A percentile compares a stretch with the other conserved stretches of the same genome.
These are phyloP conservation scores for Strigamia maritima DNA, from an alignment of 2,888 invertebrate genomes.

Conservation along the genomic window DNA sequence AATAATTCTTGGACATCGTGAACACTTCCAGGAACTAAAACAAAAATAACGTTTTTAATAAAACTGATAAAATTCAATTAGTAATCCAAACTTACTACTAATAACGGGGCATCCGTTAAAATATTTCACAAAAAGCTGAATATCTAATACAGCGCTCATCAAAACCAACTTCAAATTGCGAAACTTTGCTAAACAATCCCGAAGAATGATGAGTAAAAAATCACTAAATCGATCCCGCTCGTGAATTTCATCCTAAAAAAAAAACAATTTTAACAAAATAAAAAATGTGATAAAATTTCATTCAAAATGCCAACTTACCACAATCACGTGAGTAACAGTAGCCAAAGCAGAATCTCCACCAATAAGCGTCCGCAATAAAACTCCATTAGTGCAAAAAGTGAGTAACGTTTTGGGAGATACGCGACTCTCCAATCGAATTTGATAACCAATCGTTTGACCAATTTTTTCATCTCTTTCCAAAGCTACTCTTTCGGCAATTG, in stretches of 20 bases:
- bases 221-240: constrained; percentile 91
- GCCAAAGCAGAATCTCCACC: constrained; percentile 67
- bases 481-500: constrained; percentile 85
- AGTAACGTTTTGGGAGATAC: constrained; percentile 74
- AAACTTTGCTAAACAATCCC: constrained; percentile 68
- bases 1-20: constrained; percentile 72
- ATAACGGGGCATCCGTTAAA: constrained; percentile 77
- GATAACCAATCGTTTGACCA: constrained; percentile 79
- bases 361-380: constrained; percentile 82
- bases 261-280: not conserved
- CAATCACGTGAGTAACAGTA: constrained; percentile 67
- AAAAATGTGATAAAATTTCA: no score
- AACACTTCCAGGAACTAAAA: constrained; percentile 68
- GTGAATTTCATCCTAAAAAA: constrained; percentile 77
- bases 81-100: constrained; percentile 54
- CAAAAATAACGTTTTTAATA: no score
- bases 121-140: constrained; percentile 74
- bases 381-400: constrained; percentile 89
- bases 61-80: not conserved
- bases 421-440: constrained; percentile 84
- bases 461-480: constrained; percentile 76
- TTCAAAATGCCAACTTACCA: constrained; percentile 40
- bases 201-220: constrained; percentile 80
- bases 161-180: constrained; percentile 75
- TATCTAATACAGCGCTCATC: constrained; percentile 93